Evolutionary conservation across 1,140 invertebrate species (phyloP), one percentile per base, ranked within the genome.

Genomic region (Odontomachus brunneus): DNA sequence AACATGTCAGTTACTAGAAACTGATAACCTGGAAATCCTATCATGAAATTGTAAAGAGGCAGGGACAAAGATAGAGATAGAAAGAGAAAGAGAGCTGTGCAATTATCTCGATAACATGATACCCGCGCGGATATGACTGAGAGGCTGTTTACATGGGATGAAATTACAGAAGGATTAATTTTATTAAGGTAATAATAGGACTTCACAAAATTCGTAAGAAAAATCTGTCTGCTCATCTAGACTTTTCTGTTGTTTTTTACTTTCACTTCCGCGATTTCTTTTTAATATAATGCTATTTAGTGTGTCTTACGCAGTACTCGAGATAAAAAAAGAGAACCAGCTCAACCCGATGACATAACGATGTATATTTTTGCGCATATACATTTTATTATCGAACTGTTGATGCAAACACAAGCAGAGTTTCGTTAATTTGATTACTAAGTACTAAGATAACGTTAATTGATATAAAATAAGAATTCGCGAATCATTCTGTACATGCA

Each of bases 81-180:
- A 44, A 1, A 44, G 38, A 44, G 38, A 44, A 11, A 44, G 3
- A 44, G 38, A 82, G 14, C 38, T 65, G 14, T 67, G 69, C 48
- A 51, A 22, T 44, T n/a, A 4, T 44, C 57, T 72, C 29, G 44
- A 49, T 83, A 71, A 55, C 62, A 38, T 49, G 19, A 67, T 33
- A 73, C 22, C 38, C 48, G n/a, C n/a, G n/a, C n/a, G 48, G 67
- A 80, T 57, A 89, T 91, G 88, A 82, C 84, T 38, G 84, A 91
- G 17, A 89, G 83, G 17, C 91, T 93, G 82, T 95, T 95, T 93
- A 88, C 86, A 7, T 95, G 95, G 95, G 94, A 95, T 86, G 94
- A 95, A 38, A 63, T 76, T 33, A 75, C 74, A 11, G 86, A 94
- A 84, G 89, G 84, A 51, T 85, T 95, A 72, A 53, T 91, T 26